Base-by-base conservation (phyloP, 1,140 invertebrate genomes). In the Tachypleus tridentatus region DNA sequence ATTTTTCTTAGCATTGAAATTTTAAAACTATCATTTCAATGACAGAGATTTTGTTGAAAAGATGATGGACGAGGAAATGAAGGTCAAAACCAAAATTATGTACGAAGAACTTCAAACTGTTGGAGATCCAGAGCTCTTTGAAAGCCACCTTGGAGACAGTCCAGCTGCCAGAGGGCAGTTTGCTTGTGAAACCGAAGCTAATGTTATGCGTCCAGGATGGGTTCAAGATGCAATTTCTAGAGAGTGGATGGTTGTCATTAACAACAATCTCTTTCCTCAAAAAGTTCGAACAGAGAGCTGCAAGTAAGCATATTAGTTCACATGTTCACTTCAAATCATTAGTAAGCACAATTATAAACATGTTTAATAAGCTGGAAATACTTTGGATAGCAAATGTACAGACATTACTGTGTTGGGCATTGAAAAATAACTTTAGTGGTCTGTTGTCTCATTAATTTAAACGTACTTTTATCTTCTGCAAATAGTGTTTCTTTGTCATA, bases 171-270 rank as follows among this genome's bases (percentile, higher is more conserved):
- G 74, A 63, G 77, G 77, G 3, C 73, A 76, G 63, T 79, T 79
- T 63, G 76, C 77, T 29, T 80, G 78, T 63, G 77, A 80, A 63
- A 77, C 77, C 7, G 70, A 76, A 47, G 76, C 77, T 4, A 71
- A 73, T 11, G 74, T 73, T 57, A 69, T 79, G 53, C 71, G 76
- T 61, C 77, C 77, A 5, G 78, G 78, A 60, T 80, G 78, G 78
- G 78, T 77, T 3, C 73, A 76, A 61, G 78, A 79, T 47, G 71
- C 68, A 53, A 70, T 76, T 63, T 73, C 73, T 51, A 74, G 75
- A 4, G 74, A 77, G 64, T 80, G 78, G 78, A 73, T 78, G 60
- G 71, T 78, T 8, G 73, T 79, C 53, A 70, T 79, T n/a, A 79
- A 79, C 67, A 78, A 76, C 1, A 72, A 76, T 48, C 67, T 74